Conservation (phyloP, 2,888 invertebrate species). For the Cordilura impudica region DNA sequence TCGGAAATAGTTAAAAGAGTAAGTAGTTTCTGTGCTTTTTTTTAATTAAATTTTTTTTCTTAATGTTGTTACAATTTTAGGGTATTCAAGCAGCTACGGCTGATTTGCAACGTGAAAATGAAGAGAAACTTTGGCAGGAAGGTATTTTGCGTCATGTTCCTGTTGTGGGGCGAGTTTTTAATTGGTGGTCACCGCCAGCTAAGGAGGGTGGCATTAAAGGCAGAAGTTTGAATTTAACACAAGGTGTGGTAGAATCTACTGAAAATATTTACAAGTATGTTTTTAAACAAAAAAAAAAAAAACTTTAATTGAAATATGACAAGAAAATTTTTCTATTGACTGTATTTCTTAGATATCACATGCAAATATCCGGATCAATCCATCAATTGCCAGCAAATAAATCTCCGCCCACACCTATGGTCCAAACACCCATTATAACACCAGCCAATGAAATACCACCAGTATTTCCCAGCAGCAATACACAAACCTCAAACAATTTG, state of each 20-base stretch:
- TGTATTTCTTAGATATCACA: constrained; percentile 82
- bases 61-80: constrained; percentile 70
- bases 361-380: constrained; percentile 84
- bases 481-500: constrained; percentile 29
- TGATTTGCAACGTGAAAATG: constrained; percentile 93
- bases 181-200: constrained; percentile 96
- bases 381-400: constrained; percentile 81
- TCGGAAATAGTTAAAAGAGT: constrained; percentile 91
- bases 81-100: constrained; percentile 96
- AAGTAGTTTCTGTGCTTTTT: neutral
- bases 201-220: constrained; percentile 87
- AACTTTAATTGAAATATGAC: too few species aligned
- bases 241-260: constrained; percentile 89
- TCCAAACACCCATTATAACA: constrained; percentile 82
- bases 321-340: neutral
- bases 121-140: constrained; percentile 94
- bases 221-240: constrained; percentile 87
- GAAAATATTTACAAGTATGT: constrained; percentile 84
- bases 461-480: constrained; percentile 72
- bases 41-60: constrained; percentile 1
- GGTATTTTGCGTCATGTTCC: constrained; percentile 96
- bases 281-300: neutral
- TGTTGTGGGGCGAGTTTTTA: constrained; percentile 94
- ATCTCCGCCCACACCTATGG: constrained; percentile 83
- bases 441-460: constrained; percentile 74